A percentile compares a stretch with the other conserved stretches of the same genome.
phyloP scores from a whole-genome alignment of 2,797 vertebrate species.

The Decapterus maruadsi region DNA sequence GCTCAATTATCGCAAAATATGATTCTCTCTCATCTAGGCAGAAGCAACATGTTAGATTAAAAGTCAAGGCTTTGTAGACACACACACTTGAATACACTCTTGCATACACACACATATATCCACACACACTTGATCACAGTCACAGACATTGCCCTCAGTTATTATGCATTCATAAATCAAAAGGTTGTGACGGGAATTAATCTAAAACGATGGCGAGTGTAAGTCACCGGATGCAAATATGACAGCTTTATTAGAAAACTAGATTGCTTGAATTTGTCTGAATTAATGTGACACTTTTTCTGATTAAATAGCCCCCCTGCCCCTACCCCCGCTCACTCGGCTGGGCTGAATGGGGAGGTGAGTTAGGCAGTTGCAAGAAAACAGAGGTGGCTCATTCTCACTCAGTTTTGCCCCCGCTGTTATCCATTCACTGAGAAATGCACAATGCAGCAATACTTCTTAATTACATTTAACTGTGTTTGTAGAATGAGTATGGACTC shows the following conservation, averaged over 20 bases:
- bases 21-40: conserved; percentile 59
- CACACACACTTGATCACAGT: conserved; percentile 41
- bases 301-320: conserved; percentile 65
- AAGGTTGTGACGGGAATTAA: conserved; percentile 81
- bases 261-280: conserved; percentile 82
- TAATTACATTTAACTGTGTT: conserved; percentile 33
- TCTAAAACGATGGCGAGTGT: conserved; percentile 77
- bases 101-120: background rate
- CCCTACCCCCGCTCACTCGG: conserved; percentile 11
- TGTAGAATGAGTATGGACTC: conserved; percentile 5
- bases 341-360: conserved; percentile 17
- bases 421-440: background rate
- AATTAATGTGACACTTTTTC: conserved; percentile 82
- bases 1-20: conserved; percentile 67
- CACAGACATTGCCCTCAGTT: conserved; percentile 69
- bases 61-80: conserved; percentile 57
- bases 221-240: conserved; percentile 83
- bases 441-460: conserved; percentile 16
- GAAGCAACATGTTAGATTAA: conserved; percentile 72
- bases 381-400: conserved; percentile 24
- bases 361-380: conserved; percentile 39
- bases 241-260: conserved; percentile 85
- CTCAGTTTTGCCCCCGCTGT: background rate
- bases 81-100: background rate
- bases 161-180: conserved; percentile 82